These are phyloP conservation scores for Chymomyza amoena DNA, from an alignment of 2,888 invertebrate genomes.

Conservation along the genomic window DNA sequence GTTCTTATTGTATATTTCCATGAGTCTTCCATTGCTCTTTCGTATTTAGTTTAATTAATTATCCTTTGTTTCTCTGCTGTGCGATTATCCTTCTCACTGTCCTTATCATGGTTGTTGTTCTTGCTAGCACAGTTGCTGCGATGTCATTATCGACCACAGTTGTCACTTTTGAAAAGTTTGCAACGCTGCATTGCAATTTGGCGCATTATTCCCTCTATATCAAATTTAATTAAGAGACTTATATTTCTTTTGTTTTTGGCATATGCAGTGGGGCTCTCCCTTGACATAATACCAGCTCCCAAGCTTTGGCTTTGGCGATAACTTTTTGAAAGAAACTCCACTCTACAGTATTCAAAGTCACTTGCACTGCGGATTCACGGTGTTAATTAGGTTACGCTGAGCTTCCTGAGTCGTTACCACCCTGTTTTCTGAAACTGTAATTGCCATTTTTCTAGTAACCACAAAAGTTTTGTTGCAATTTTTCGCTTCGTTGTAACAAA, in stretches of 20 bases:
- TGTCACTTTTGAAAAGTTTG: conserved; percentile 66
- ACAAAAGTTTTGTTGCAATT: too few species aligned
- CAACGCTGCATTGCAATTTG: conserved; percentile 39
- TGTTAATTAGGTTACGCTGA: conserved; percentile 59
- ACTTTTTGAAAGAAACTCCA: conserved; percentile 45
- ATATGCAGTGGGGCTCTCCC: conserved; percentile 24
- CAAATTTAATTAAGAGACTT: conserved; percentile 69
- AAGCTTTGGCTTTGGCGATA: conserved; percentile 55
- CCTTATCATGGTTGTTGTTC: neutral
- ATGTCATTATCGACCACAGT: conserved; percentile 49
- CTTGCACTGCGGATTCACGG: conserved; percentile 64
- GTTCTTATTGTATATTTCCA: neutral
- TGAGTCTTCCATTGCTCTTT: neutral
- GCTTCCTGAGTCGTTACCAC: conserved; percentile 22
- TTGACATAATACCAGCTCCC: conserved; percentile 60
- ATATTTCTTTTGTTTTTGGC: conserved; percentile 65
- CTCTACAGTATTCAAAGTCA: conserved; percentile 47
- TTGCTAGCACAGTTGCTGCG: neutral
- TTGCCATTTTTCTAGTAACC: too few species aligned
- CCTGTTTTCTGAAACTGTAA: conserved; percentile 8
- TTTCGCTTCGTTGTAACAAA: too few species aligned
- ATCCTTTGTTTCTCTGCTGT: neutral
- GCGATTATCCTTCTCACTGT: neutral
- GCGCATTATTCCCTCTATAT: conserved; percentile 51
- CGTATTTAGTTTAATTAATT: neutral